Evolutionary conservation across 1,140 invertebrate species (phyloP), one percentile per base, ranked within the genome.

Genomic region (Tigriopus japonicus): DNA sequence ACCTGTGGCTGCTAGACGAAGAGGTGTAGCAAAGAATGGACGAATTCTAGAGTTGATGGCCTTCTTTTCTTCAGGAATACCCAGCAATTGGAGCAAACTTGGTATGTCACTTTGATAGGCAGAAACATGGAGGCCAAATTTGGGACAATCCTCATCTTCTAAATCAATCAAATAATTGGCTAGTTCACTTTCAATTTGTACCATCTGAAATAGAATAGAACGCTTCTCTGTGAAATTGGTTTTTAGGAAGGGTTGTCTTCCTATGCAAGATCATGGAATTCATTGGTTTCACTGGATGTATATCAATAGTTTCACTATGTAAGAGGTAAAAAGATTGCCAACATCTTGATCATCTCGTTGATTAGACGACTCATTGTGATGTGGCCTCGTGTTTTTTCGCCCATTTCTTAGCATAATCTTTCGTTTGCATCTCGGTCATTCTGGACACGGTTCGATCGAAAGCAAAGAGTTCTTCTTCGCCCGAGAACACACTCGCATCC

Each of bases 391-490:
- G 45, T 21, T 12, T 17, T 17, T 49, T 17, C 3, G 19, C 45
- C 81, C 82, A 85, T 65, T 80, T 77, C 52, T 84, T 79, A 91
- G 91, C 95, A 73, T 96, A 97, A 62, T 86, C 83, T 60, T 81
- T 76, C 1, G 85, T 90, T 73, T 94, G 89, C 92, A 59, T 59
- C 42, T 59, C 58, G 54, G 82, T 81, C 21, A 98, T 75, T 55
- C 95, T 74, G 0, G 92, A 97, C 13, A 95, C 70, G 15, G 92
- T 95, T 60, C 95, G 76, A 65, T 95, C 88, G 71, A 89, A 95
- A 9, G 94, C 93, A 76, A 98, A 98, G 60, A 93, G 73, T 75
- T 98, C 94, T 72, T 98, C 95, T 70, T 95, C 88, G 0, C 92
- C 93, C 23, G 88, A 96, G 68, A 98, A 97, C 65, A 98, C 84